Base-by-base conservation (phyloP, 2,888 invertebrate genomes). In the Oscheius sp. region DNA sequence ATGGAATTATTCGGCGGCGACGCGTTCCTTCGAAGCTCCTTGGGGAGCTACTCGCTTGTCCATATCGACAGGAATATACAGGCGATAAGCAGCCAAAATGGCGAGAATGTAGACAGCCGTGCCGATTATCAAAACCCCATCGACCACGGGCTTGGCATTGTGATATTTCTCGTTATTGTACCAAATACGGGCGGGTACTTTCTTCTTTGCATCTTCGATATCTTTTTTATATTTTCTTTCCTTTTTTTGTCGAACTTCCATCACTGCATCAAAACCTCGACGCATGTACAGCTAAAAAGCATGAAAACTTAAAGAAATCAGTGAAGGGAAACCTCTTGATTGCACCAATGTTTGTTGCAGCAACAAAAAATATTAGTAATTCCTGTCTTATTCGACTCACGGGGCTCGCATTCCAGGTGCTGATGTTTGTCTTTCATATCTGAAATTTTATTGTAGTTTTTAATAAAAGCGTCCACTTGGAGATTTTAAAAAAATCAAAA, bases 101-200 rank as follows among this genome's bases (percentile, higher is more conserved):
- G 27, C n/a, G 25, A 58, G n/a, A 27, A 58, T 58, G 29, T 58
- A 58, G 29, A 58, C 12, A 13, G 29, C 56, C 9, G 29, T 58
- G 3, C 56, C 56, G 29, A 58, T 27, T 25, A 58, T 23, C 16
- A 58, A 9, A 27, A 23, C 25, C 13, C 56, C 56, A 27, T 27
- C 29, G 1, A 58, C 56, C 7, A 27, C 12, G 7, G 27, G 25
- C 12, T 58, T 58, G 27, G n/a, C 3, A 1, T 58, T 27, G n/a
- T 58, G 29, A n/a, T 58, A 58, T 9, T 25, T 1, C 27, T 58
- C 56, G 56, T 58, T n/a, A 21, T 29, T 58, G 29, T 29, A 29
- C 56, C 56, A 58, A 12, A 58, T n/a, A 21, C 21, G 6, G 27
- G 7, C 13, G 9, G 27, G 16, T 1, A 58, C 13, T 2, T 58